phyloP scores from a whole-genome alignment of 1,140 invertebrate species.

The Cherax destructor region DNA sequence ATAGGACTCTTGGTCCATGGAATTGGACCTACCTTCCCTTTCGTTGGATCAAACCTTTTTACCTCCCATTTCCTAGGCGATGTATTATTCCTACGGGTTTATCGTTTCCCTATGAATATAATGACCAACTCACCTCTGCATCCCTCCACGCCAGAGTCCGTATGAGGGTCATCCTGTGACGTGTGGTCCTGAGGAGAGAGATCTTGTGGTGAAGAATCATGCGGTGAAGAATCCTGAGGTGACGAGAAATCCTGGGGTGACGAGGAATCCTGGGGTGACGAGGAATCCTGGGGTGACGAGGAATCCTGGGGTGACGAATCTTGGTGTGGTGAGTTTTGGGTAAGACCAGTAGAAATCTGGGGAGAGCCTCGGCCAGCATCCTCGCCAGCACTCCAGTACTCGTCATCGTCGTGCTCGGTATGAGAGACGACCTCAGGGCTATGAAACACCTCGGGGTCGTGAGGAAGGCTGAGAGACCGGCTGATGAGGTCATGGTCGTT shows the following conservation, averaged over 20 bases:
- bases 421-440: constrained; percentile 8
- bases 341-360: not conserved
- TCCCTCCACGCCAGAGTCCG: constrained; percentile 42
- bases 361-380: constrained; percentile 28
- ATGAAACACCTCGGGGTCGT: constrained; percentile 49
- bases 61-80: too few relatives aligned
- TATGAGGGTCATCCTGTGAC: constrained; percentile 1
- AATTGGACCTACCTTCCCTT: too few relatives aligned
- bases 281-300: constrained; percentile 11
- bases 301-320: constrained; percentile 5
- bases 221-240: not conserved
- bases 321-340: not conserved
- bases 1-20: too few relatives aligned
- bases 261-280: constrained; percentile 12
- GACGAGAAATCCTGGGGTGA: not conserved
- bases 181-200: not conserved
- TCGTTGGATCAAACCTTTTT: too few relatives aligned
- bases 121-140: constrained; percentile 21
- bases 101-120: too few relatives aligned
- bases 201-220: constrained; percentile 20
- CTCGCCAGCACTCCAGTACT: constrained; percentile 49
- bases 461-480: constrained; percentile 54
- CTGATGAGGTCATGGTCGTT: constrained; percentile 20
- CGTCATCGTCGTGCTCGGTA: constrained; percentile 28
- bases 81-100: too few relatives aligned